Conservation (phyloP, 2,797 vertebrate genomes). For the Chelidonichthys spinosus region DNA sequence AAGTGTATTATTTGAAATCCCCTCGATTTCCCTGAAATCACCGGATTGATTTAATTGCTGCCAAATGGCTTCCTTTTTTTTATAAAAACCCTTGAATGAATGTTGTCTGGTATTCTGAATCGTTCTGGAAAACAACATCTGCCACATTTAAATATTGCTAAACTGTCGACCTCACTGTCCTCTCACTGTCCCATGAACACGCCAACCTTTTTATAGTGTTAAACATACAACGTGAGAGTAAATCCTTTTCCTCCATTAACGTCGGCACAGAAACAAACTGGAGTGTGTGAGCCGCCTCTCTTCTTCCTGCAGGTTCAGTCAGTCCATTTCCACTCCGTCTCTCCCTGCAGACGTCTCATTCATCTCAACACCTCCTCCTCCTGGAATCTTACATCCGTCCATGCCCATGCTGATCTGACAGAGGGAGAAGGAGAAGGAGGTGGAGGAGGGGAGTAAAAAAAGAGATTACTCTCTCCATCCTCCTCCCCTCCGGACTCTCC, state of each 20-base stretch:
- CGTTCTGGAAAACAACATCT: too few species aligned
- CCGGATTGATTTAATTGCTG: neutral
- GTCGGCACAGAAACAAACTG: neutral
- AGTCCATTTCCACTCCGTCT: slow-evolving; percentile 18
- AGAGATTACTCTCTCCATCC: slow-evolving; percentile 1
- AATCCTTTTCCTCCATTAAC: neutral
- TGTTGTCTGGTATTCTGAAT: neutral
- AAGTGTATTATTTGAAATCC: neutral
- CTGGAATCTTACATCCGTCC: slow-evolving; percentile 18
- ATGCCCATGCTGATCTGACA: slow-evolving; percentile 3
- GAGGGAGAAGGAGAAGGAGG: slow-evolving; percentile 7
- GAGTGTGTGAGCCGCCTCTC: neutral
- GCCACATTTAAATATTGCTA: too few species aligned
- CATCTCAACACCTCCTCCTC: slow-evolving; percentile 31
- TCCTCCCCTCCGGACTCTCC: slow-evolving; percentile 6
- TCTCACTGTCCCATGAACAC: neutral
- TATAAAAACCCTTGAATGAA: too few species aligned
- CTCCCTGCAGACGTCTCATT: slow-evolving; percentile 38
- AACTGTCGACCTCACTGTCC: too few species aligned
- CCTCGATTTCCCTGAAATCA: neutral
- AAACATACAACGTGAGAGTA: neutral
- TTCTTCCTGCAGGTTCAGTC: slow-evolving; percentile 21
- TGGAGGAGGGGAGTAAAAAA: neutral
- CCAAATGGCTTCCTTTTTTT: neutral
- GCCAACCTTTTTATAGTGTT: neutral